Evolutionary conservation across 2,797 vertebrate species (phyloP).

Genomic region (Alauda arvensis): DNA sequence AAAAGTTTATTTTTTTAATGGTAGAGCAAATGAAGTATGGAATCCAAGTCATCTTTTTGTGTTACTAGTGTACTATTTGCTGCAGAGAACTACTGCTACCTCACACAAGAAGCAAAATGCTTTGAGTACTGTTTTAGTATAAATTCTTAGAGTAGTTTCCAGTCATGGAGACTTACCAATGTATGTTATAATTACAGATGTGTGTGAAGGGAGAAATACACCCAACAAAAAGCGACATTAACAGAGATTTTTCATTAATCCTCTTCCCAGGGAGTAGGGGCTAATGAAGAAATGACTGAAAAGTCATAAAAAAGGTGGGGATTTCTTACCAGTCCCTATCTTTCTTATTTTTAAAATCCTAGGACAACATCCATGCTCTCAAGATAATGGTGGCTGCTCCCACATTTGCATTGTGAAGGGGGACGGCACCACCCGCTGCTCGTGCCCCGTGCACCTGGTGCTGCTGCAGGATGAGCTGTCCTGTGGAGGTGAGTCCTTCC

Average conservation of each 20-base stretch:
- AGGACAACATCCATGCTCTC: slow-evolving; percentile 93
- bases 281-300: neutral
- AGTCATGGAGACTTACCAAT: neutral
- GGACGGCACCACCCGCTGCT: slow-evolving; percentile 93
- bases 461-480: slow-evolving; percentile 93
- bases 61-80: neutral
- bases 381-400: slow-evolving; percentile 94
- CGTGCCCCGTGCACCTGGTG: slow-evolving; percentile 92
- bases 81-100: neutral
- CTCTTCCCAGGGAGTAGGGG: neutral
- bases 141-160: neutral
- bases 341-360: neutral
- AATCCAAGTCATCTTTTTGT: neutral
- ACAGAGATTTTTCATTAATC: neutral
- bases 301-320: neutral
- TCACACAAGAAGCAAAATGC: neutral
- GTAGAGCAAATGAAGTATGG: neutral
- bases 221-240: neutral
- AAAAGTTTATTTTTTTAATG: slow-evolving; percentile 17
- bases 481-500: slow-evolving; percentile 85
- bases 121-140: neutral
- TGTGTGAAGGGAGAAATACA: neutral
- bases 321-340: neutral
- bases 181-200: neutral
- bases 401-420: slow-evolving; percentile 98